Percentiles rank a stretch among this genome's conserved stretches.
These are phyloP conservation scores for Chunga burmeisteri DNA, from an alignment of 2,113 vertebrate genomes.

Conservation along the genomic window DNA sequence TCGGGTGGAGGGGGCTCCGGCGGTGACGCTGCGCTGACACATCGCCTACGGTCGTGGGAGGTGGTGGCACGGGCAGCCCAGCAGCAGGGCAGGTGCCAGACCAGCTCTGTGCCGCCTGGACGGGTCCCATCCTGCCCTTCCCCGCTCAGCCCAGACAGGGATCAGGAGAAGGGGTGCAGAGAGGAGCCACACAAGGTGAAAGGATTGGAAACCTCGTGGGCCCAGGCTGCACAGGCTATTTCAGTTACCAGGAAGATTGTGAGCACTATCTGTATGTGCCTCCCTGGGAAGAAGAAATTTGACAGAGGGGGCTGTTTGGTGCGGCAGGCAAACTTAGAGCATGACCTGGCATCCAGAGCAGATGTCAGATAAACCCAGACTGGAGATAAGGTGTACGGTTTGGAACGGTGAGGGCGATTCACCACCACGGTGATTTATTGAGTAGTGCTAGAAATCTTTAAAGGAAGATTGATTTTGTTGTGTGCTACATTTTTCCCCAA, in stretches of 20 bases:
- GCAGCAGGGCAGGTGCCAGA: fast-evolving
- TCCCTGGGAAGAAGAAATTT: neutral
- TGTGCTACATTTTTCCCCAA: neutral
- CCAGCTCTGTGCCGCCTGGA: fast-evolving
- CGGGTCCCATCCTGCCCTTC: fast-evolving
- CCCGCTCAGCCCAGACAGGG: fast-evolving
- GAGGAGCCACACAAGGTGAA: neutral
- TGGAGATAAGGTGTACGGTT: neutral
- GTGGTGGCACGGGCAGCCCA: fast-evolving
- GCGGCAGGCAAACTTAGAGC: neutral
- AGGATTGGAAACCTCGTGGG: fast-evolving
- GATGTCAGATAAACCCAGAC: neutral
- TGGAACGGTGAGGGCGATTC: neutral
- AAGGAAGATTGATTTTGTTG: neutral
- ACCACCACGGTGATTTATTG: fast-evolving
- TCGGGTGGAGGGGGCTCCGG: fast-evolving
- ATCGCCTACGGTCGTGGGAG: fast-evolving
- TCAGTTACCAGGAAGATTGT: neutral
- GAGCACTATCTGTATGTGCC: fast-evolving
- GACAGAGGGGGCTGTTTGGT: fast-evolving
- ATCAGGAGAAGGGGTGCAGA: neutral
- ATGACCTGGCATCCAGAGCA: neutral
- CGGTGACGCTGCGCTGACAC: fast-evolving
- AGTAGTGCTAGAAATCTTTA: neutral
- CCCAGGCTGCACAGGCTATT: fast-evolving